Conservation (phyloP, 2,797 vertebrate species). For the Presbytis comata region DNA sequence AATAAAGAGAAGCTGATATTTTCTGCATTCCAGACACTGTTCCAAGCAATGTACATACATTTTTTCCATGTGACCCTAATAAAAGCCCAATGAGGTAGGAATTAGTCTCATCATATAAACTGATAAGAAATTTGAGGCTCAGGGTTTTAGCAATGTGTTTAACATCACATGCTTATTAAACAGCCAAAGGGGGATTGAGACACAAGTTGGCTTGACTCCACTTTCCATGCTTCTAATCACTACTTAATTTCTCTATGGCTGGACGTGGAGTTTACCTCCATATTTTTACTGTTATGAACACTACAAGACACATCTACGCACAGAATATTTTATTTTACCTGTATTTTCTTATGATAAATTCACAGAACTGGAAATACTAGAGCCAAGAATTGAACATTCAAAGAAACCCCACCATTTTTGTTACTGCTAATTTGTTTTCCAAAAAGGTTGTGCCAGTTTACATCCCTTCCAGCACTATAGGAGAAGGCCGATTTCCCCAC, state of each 20-base stretch:
- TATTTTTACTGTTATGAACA: neutral
- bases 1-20: neutral
- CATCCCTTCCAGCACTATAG: rapidly evolving
- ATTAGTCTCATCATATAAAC: neutral
- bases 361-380: neutral
- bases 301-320: neutral
- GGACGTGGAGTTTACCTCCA: neutral
- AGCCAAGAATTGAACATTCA: neutral
- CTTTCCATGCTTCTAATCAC: neutral
- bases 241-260: neutral
- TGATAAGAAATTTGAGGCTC: neutral
- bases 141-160: neutral
- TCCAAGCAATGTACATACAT: neutral
- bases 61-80: neutral
- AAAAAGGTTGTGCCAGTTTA: neutral
- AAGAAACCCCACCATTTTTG: neutral
- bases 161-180: neutral
- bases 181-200: neutral
- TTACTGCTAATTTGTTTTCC: neutral
- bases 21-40: neutral
- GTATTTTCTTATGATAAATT: neutral
- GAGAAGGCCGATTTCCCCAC: rapidly evolving
- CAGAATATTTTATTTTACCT: neutral
- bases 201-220: neutral
- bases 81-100: neutral